These are phyloP conservation scores for Ophion costatus DNA, from an alignment of 2,888 invertebrate species.

Conservation along the genomic window DNA sequence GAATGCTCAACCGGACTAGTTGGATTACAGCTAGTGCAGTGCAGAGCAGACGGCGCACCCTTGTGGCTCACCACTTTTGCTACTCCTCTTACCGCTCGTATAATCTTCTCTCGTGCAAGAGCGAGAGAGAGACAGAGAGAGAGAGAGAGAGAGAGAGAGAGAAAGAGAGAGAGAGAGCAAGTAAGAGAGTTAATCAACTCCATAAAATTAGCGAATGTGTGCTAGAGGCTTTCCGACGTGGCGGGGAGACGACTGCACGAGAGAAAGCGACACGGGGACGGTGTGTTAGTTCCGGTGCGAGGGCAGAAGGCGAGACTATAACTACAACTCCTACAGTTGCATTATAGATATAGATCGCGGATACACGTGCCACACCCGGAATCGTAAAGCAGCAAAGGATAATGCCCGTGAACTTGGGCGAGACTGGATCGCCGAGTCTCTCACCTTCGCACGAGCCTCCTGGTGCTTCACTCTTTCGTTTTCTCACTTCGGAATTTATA, in stretches of 20 bases:
- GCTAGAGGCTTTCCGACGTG: slow-evolving; percentile 69
- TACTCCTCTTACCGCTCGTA: slow-evolving; percentile 40
- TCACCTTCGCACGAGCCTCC: slow-evolving; percentile 19
- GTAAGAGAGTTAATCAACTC: slow-evolving; percentile 75
- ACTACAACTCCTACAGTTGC: slow-evolving; percentile 37
- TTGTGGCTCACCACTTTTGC: slow-evolving; percentile 7
- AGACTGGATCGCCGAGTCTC: slow-evolving; percentile 40
- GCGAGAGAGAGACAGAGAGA: background rate
- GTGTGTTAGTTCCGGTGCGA: slow-evolving; percentile 42
- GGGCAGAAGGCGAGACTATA: slow-evolving; percentile 32
- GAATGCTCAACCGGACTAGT: slow-evolving; percentile 14
- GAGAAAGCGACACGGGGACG: background rate
- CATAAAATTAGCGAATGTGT: slow-evolving; percentile 77
- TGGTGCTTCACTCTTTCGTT: slow-evolving; percentile 55
- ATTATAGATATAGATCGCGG: slow-evolving; percentile 30
- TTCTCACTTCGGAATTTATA: slow-evolving; percentile 58
- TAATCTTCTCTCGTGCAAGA: slow-evolving; percentile 72
- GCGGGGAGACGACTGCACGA: background rate
- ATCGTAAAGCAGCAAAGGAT: slow-evolving; percentile 63
- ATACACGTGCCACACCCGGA: slow-evolving; percentile 54
- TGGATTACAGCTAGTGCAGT: slow-evolving; percentile 36
- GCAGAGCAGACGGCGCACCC: slow-evolving; percentile 42
- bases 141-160: slow-evolving; percentile 7
- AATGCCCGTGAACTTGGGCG: slow-evolving; percentile 62
- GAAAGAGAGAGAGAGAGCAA: background rate